A percentile compares a stretch with the other conserved stretches of the same genome.
These are phyloP conservation scores for Rhinella marina DNA, from an alignment of 2,797 vertebrate genomes.

Conservation along the genomic window DNA sequence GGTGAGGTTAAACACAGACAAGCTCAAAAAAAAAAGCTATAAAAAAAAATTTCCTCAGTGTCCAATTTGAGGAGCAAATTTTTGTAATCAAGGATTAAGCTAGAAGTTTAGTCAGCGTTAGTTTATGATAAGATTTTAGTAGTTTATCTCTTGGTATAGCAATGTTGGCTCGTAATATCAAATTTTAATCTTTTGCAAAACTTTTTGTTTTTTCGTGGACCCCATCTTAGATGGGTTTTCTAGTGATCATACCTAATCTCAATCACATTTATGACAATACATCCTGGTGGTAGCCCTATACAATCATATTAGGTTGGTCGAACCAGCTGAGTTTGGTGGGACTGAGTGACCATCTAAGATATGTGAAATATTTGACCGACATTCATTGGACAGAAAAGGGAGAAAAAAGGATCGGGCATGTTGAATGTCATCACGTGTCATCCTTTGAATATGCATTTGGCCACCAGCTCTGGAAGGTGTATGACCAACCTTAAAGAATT, in stretches of 20 bases:
- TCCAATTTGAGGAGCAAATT: neutral
- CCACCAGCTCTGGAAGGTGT: too few species aligned
- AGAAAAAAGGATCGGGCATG: too few species aligned
- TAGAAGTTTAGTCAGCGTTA: neutral
- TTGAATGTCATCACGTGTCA: too few species aligned
- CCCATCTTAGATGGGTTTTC: neutral
- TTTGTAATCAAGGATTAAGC: neutral
- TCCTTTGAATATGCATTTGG: too few species aligned
- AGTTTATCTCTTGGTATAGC: neutral
- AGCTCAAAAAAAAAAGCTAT: conserved; percentile 57
- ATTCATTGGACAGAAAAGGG: too few species aligned
- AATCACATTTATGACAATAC: too few species aligned
- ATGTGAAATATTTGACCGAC: too few species aligned
- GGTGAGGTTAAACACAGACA: conserved; percentile 78
- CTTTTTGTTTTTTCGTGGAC: neutral
- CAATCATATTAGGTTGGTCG: too few species aligned
- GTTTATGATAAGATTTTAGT: neutral
- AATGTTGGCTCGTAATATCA: neutral
- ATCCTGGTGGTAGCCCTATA: too few species aligned
- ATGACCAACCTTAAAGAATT: too few species aligned
- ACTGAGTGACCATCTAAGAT: too few species aligned
- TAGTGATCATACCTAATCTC: neutral
- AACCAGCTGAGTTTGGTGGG: too few species aligned
- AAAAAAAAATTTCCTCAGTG: conserved; percentile 2
- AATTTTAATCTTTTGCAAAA: neutral